Evolutionary conservation across 2,888 invertebrate genomes (phyloP).

Genomic region (Drosophila testacea): DNA sequence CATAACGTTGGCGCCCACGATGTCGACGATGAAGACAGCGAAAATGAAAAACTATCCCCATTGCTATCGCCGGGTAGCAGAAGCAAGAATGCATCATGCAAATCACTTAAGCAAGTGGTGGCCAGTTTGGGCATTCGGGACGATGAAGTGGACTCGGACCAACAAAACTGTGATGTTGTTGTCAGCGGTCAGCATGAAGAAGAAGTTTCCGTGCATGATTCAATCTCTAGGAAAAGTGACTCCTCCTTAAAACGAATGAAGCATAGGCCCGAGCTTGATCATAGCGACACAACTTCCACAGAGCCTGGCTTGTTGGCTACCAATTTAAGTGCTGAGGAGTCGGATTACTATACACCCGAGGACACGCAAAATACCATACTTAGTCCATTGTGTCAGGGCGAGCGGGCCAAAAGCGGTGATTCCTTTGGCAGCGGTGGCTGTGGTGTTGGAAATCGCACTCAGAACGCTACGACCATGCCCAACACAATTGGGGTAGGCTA

Average conservation of each 20-base stretch:
- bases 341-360: conserved; percentile 92
- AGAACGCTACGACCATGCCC: conserved; percentile 18
- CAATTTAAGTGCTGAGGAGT: conserved; percentile 87
- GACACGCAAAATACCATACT: conserved; percentile 90
- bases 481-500: conserved; percentile 53
- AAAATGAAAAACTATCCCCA: conserved; percentile 93
- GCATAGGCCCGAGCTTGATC: conserved; percentile 42
- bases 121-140: conserved; percentile 40
- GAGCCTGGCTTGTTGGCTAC: conserved; percentile 39
- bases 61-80: conserved; percentile 86
- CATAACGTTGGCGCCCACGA: conserved; percentile 48
- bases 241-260: conserved; percentile 46
- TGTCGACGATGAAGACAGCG: conserved; percentile 90
- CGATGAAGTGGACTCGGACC: conserved; percentile 31
- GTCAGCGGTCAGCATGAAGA: conserved; percentile 16
- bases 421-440: conserved; percentile 49
- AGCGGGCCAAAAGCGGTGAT: conserved; percentile 70
- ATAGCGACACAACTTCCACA: conserved; percentile 28
- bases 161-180: conserved; percentile 34
- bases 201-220: conserved; percentile 27
- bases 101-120: conserved; percentile 66
- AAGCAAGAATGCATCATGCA: conserved; percentile 60
- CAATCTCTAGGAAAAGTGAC: conserved; percentile 53
- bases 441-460: conserved; percentile 20
- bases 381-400: conserved; percentile 87